phyloP scores from a whole-genome alignment of 2,888 invertebrate species.

The Lasioglossum leucozonium region DNA sequence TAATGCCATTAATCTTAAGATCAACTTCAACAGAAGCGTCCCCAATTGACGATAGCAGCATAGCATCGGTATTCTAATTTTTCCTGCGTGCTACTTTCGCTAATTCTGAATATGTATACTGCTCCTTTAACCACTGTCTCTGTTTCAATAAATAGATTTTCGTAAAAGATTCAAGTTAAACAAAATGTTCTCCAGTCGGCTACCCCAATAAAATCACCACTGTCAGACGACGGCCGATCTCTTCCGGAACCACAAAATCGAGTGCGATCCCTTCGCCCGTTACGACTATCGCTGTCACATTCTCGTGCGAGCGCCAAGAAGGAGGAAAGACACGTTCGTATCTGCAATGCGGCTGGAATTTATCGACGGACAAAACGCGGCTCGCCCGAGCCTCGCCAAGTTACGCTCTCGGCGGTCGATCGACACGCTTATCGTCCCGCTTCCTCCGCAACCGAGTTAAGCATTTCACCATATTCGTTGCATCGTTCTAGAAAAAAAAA shows the following conservation, averaged over 20 bases:
- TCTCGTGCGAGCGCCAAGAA: background rate
- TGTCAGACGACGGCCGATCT: background rate
- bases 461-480: slow-evolving; percentile 27
- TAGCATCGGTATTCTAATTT: too few species aligned
- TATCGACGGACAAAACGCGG: slow-evolving; percentile 51
- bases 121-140: too few species aligned
- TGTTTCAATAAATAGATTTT: too few species aligned
- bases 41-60: too few species aligned
- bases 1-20: background rate
- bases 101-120: too few species aligned
- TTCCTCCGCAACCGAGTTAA: slow-evolving; percentile 16
- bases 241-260: background rate
- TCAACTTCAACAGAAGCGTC: too few species aligned
- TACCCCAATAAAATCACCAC: background rate
- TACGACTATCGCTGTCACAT: background rate
- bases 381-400: slow-evolving; percentile 39
- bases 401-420: slow-evolving; percentile 30
- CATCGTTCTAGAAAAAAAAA: background rate
- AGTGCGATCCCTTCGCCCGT: background rate
- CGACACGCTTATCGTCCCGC: slow-evolving; percentile 21
- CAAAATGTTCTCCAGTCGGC: too few species aligned
- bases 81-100: too few species aligned
- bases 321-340: slow-evolving; percentile 15
- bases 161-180: too few species aligned
- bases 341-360: slow-evolving; percentile 60